Conservation (phyloP, 2,797 vertebrate genomes). For the Lepilemur ruficaudatus region DNA sequence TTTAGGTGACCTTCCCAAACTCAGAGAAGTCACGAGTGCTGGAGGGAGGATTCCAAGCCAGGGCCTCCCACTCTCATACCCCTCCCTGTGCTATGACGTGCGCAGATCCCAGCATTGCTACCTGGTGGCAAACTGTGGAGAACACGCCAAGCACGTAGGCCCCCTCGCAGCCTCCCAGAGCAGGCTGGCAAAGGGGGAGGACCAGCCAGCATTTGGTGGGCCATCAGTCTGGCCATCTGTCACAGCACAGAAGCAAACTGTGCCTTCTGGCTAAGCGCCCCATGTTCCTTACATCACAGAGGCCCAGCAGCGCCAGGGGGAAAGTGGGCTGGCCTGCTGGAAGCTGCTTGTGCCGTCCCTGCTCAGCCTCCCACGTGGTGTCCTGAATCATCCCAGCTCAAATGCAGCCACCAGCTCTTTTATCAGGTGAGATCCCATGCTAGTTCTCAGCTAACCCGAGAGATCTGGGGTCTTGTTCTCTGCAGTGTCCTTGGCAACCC, state of each 20-base stretch:
- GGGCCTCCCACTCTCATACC: background rate
- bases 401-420: background rate
- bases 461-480: background rate
- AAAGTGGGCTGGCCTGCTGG: background rate
- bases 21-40: background rate
- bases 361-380: background rate
- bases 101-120: background rate
- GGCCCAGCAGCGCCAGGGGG: background rate
- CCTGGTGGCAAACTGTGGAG: background rate
- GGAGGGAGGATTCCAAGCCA: background rate
- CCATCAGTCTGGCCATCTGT: conserved; percentile 62
- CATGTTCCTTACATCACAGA: background rate
- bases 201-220: background rate
- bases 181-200: background rate
- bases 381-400: background rate
- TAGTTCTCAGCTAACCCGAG: background rate
- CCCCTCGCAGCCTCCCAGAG: background rate
- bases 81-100: background rate
- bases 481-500: background rate
- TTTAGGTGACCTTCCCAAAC: background rate
- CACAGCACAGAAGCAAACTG: conserved; percentile 34
- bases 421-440: background rate
- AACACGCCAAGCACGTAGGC: background rate
- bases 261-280: conserved; percentile 51
- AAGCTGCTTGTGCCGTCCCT: background rate